Conservation (phyloP, 1,140 invertebrate species). For the Arctopsyche grandis region DNA sequence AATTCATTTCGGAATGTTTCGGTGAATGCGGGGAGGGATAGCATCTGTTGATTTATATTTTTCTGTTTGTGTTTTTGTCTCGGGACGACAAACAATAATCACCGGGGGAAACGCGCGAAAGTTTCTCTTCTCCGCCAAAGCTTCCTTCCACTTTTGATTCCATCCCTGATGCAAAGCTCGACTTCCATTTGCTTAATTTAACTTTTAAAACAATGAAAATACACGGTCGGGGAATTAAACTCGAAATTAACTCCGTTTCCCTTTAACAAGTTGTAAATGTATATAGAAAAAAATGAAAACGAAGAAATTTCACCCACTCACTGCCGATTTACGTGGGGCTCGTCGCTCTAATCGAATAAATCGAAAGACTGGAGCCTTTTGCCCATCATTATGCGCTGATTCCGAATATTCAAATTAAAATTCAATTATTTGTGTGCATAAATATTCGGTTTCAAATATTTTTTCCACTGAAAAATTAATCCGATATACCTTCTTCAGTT, state of each 20-base stretch:
- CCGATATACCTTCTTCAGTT: too few species aligned
- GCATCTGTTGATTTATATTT: slow-evolving; percentile 26
- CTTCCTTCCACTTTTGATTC: slow-evolving; percentile 18
- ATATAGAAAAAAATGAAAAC: slow-evolving; percentile 29
- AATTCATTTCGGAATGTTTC: background rate
- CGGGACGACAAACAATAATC: slow-evolving; percentile 26
- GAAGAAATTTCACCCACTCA: slow-evolving; percentile 1
- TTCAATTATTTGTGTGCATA: background rate
- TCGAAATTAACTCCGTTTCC: slow-evolving; percentile 44
- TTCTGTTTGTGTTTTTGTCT: slow-evolving; percentile 24
- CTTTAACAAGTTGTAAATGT: slow-evolving; percentile 44
- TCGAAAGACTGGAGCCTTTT: background rate
- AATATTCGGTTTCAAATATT: too few species aligned
- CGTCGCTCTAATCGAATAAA: slow-evolving; percentile 9
- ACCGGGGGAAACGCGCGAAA: slow-evolving; percentile 26
- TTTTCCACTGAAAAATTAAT: too few species aligned
- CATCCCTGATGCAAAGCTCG: slow-evolving; percentile 20
- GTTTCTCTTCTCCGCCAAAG: slow-evolving; percentile 28
- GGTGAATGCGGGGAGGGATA: background rate
- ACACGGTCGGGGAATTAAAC: slow-evolving; percentile 45
- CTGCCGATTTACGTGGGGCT: slow-evolving; percentile 9
- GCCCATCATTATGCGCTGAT: background rate
- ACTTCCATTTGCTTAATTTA: slow-evolving; percentile 47
- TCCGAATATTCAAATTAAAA: background rate
- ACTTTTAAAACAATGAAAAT: slow-evolving; percentile 49